These are phyloP conservation scores for Caenorhabditis latens DNA, from an alignment of 1,140 invertebrate genomes.

Conservation along the genomic window DNA sequence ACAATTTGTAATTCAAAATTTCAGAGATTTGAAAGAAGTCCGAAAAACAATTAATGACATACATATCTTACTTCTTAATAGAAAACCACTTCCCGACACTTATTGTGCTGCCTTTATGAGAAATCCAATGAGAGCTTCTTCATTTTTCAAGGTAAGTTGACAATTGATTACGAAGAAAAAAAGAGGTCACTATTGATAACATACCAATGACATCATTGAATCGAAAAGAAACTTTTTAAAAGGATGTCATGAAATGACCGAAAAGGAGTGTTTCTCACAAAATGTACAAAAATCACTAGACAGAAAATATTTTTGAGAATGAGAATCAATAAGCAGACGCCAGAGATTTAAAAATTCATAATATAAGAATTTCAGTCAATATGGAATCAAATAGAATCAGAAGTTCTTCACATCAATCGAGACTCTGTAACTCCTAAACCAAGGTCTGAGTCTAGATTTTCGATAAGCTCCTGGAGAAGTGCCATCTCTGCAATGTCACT, in stretches of 20 bases:
- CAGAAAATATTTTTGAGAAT: too few relatives aligned
- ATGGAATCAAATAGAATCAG: conserved; percentile 38
- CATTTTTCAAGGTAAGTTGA: conserved; percentile 31
- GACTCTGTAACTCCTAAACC: conserved; percentile 7
- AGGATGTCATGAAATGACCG: background rate
- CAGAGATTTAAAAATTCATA: background rate
- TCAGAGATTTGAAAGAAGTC: conserved; percentile 32
- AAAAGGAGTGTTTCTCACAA: background rate
- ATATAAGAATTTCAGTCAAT: background rate
- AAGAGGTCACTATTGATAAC: conserved; percentile 6
- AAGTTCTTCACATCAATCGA: conserved; percentile 28
- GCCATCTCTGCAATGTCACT: conserved; percentile 5
- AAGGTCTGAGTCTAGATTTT: conserved; percentile 28
- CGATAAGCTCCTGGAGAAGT: conserved; percentile 35
- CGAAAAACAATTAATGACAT: conserved; percentile 29
- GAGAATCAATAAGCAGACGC: background rate
- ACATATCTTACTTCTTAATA: conserved; percentile 8
- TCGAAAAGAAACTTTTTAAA: background rate
- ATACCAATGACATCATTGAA: background rate
- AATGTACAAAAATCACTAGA: too few relatives aligned
- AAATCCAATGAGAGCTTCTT: conserved; percentile 8
- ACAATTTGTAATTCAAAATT: background rate
- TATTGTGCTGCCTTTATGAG: conserved; percentile 31
- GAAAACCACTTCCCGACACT: conserved; percentile 6
- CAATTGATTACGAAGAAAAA: background rate